These are phyloP conservation scores for Shinisaurus crocodilurus DNA, from an alignment of 2,113 vertebrate genomes.

Conservation along the genomic window DNA sequence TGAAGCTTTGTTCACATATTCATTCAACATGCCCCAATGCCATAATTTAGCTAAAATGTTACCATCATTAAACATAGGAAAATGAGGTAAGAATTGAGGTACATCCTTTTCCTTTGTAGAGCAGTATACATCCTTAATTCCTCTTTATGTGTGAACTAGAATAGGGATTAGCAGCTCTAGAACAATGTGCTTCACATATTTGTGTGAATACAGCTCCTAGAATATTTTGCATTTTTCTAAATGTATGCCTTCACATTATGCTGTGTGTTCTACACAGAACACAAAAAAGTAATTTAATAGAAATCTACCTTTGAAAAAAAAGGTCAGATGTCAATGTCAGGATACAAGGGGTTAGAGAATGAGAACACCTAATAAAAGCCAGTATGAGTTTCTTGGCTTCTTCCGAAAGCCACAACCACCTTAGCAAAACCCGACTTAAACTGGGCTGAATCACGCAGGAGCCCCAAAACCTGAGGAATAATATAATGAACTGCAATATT, in stretches of 20 bases:
- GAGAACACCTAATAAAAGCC: background rate
- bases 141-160: background rate
- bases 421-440: background rate
- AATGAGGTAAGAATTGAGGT: background rate
- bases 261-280: background rate
- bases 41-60: background rate
- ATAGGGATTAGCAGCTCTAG: background rate
- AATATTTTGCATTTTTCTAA: background rate
- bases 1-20: background rate
- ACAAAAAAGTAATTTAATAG: background rate
- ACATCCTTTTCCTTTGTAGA: background rate
- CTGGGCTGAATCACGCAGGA: background rate
- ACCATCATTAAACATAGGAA: background rate
- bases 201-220: background rate
- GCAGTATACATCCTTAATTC: background rate
- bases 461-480: background rate
- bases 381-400: background rate
- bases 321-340: background rate
- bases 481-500: background rate
- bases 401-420: background rate
- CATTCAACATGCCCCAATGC: background rate
- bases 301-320: background rate
- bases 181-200: background rate
- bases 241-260: background rate
- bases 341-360: background rate